phyloP scores from a whole-genome alignment of 2,113 vertebrate genomes.

The Corapipo altera region DNA sequence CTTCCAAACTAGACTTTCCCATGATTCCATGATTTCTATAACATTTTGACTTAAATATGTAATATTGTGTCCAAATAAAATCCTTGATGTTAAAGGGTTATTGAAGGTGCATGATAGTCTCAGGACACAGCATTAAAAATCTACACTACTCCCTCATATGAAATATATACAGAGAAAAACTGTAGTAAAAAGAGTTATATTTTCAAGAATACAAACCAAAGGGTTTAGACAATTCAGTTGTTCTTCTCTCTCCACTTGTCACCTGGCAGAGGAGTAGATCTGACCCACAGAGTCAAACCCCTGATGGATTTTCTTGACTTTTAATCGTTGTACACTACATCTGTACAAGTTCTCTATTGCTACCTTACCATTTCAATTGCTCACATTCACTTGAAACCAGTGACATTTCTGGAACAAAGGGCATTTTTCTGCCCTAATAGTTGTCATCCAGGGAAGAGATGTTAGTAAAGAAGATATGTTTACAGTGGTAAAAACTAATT shows the following conservation, averaged over 20 bases:
- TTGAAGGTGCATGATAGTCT: not conserved
- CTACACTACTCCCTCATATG: fast-evolving
- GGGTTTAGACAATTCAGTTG: not conserved
- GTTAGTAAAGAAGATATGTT: not conserved
- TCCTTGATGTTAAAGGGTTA: not conserved
- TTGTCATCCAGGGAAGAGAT: not conserved
- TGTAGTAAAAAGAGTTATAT: not conserved
- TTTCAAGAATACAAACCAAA: not conserved
- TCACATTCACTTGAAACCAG: not conserved
- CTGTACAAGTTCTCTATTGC: not conserved
- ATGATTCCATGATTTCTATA: not conserved
- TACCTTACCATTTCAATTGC: not conserved
- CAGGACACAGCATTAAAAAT: not conserved
- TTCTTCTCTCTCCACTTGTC: not conserved
- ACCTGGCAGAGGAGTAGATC: not conserved
- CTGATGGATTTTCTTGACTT: not conserved
- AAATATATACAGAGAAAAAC: not conserved
- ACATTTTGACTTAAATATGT: not conserved
- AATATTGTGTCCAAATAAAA: not conserved
- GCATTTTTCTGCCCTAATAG: not conserved
- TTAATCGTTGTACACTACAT: not conserved
- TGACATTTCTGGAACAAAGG: not conserved
- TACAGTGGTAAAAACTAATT: not conserved
- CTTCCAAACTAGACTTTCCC: not conserved
- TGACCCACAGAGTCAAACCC: not conserved